phyloP scores from a whole-genome alignment of 2,113 vertebrate species.

The Rhegmatorhina hoffmannsi region DNA sequence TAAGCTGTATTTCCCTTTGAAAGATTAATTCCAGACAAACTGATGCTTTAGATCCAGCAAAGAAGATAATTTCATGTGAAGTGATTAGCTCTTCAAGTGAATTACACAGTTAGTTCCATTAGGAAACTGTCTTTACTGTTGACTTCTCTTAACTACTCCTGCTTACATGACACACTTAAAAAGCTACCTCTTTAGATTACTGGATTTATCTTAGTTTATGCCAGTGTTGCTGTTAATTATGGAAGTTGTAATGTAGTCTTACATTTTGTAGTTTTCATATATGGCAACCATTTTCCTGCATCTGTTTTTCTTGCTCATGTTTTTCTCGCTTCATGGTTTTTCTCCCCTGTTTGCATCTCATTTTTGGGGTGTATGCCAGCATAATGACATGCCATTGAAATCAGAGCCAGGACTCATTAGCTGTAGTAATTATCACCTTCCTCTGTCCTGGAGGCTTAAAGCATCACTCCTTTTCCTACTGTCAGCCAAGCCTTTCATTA shows the following conservation, averaged over 20 bases:
- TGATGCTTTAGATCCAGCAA: not conserved
- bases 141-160: not conserved
- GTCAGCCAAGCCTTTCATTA: not conserved
- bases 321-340: not conserved
- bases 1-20: not conserved
- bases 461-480: not conserved
- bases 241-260: not conserved
- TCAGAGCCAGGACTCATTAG: slow-evolving; percentile 6
- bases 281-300: not conserved
- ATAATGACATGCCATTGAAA: not conserved
- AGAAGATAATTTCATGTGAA: not conserved
- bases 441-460: not conserved
- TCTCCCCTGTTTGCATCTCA: not conserved
- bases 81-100: not conserved
- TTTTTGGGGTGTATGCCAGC: not conserved
- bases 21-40: not conserved
- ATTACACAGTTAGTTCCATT: not conserved
- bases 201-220: not conserved
- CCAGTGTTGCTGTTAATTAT: not conserved
- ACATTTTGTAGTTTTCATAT: not conserved
- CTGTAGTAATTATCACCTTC: not conserved
- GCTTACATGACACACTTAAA: not conserved
- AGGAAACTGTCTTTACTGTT: not conserved
- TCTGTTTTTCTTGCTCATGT: not conserved
- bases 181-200: not conserved